phyloP scores from a whole-genome alignment of 1,140 invertebrate species.

The Cyphomyrmex costatus region DNA sequence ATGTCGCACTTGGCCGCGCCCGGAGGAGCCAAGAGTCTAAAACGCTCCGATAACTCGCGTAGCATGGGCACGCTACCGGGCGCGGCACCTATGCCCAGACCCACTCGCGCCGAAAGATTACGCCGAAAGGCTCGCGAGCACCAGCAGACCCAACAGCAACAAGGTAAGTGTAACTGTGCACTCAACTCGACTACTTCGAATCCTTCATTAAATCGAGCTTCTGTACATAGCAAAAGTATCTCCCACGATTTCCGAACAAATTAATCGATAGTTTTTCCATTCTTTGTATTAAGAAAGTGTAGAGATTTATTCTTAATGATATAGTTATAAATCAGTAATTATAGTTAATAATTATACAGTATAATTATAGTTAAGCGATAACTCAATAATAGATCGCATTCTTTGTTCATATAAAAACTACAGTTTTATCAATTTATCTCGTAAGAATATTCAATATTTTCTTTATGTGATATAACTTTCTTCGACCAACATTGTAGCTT shows the following conservation, averaged over 20 bases:
- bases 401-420: not conserved
- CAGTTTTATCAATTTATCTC: not conserved
- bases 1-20: conserved; percentile 89
- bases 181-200: conserved; percentile 75
- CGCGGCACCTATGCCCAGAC: conserved; percentile 84
- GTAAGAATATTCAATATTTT: not conserved
- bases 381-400: not conserved
- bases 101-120: conserved; percentile 87
- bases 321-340: not conserved
- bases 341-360: no score
- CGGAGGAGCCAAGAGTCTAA: conserved; percentile 80
- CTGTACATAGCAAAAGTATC: conserved; percentile 28
- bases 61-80: conserved; percentile 87
- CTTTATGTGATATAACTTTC: not conserved
- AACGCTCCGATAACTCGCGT: conserved; percentile 86
- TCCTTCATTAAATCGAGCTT: conserved; percentile 9
- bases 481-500: not conserved
- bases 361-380: not conserved
- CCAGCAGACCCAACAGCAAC: conserved; percentile 77
- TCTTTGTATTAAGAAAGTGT: not conserved
- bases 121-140: conserved; percentile 87
- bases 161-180: conserved; percentile 85
- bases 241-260: not conserved
- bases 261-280: no score
- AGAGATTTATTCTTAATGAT: not conserved